These are phyloP conservation scores for Erebia palarica DNA, from an alignment of 2,888 invertebrate genomes.

Conservation along the genomic window DNA sequence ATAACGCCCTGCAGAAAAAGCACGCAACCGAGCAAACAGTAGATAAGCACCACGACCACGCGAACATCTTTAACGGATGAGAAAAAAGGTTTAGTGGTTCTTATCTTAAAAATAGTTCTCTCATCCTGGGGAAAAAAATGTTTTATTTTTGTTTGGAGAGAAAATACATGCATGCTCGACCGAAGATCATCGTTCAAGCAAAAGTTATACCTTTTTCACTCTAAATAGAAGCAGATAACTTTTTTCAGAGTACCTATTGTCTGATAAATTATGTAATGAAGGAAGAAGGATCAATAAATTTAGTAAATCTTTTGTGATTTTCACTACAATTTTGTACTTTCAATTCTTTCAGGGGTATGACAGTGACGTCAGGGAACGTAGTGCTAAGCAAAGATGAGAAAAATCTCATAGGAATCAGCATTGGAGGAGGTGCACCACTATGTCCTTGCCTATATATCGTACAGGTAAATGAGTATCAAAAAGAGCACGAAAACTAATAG, in stretches of 20 bases:
- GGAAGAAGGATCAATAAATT: neutral
- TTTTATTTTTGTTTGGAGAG: neutral
- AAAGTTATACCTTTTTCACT: neutral
- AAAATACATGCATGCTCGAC: neutral
- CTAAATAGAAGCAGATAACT: neutral
- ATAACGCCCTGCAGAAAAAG: no score
- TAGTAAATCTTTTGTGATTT: neutral
- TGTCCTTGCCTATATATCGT: slow-evolving; percentile 99
- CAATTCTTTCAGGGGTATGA: slow-evolving; percentile 94
- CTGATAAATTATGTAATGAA: neutral
- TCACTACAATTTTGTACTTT: neutral
- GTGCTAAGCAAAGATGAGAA: slow-evolving; percentile 95
- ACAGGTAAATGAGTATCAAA: slow-evolving; percentile 83
- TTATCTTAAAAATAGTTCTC: neutral
- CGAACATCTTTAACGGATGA: no score
- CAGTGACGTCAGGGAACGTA: slow-evolving; percentile 96
- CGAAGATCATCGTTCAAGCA: neutral
- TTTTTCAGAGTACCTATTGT: no score
- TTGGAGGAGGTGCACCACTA: slow-evolving; percentile 96
- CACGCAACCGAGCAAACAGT: no score
- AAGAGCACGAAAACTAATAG: no score
- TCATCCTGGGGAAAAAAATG: neutral
- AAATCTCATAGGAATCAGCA: slow-evolving; percentile 98
- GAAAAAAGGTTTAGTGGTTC: no score
- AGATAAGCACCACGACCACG: no score